A percentile compares a stretch with the other conserved stretches of the same genome.
Evolutionary conservation across 2,888 invertebrate genomes (phyloP).

Genomic region (Elegia similella): DNA sequence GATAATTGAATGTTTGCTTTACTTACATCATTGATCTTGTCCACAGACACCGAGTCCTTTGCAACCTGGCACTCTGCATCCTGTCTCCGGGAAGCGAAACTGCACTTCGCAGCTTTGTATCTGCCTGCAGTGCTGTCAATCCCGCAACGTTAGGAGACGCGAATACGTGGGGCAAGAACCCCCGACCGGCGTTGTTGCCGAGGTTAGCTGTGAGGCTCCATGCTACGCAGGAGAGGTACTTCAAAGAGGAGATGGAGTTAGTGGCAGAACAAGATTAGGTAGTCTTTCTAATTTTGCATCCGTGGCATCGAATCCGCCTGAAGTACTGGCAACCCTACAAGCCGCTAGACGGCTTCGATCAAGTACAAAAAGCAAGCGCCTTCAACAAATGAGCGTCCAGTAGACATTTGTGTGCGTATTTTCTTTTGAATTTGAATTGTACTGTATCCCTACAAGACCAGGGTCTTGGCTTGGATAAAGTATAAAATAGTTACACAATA

Average conservation of each 20-base stretch:
- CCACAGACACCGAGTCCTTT: constrained; percentile 58
- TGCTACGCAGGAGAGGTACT: constrained; percentile 47
- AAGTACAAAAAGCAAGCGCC: no score
- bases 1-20: no score
- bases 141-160: constrained; percentile 22
- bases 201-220: constrained; percentile 48
- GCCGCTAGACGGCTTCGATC: no score
- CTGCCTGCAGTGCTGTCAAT: constrained; percentile 36
- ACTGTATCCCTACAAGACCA: no score
- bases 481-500: no score
- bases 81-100: constrained; percentile 34
- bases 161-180: not conserved
- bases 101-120: constrained; percentile 41
- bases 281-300: no score
- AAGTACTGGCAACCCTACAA: no score
- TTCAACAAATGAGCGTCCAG: no score
- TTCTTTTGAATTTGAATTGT: no score
- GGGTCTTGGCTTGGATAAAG: no score
- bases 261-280: constrained; percentile 22
- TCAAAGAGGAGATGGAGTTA: constrained; percentile 39
- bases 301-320: no score
- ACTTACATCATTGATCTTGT: not conserved
- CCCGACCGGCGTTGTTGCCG: constrained; percentile 34
- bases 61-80: constrained; percentile 55
- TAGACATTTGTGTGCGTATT: no score